Base-by-base conservation (phyloP, 2,113 vertebrate species). In the Oceanites oceanicus region DNA sequence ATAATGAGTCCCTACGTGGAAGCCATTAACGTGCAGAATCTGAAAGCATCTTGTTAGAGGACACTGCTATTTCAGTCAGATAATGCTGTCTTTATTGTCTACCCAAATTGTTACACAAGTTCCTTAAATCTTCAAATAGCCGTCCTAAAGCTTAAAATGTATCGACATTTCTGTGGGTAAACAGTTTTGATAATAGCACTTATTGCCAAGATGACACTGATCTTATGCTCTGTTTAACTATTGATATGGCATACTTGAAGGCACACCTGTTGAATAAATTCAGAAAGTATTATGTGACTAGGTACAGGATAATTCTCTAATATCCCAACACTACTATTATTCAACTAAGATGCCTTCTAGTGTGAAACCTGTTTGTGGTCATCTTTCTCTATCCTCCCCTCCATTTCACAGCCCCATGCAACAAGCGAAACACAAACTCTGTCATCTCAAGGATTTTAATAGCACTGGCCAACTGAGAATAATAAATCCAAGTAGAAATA, bases 381-480 rank as follows among this genome's bases (percentile, higher is more conserved):
- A 80, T 45, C 63, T 8, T 67, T 68, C 38, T 83, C 32, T 19
- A 9, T 23, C 38, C 38, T 87, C 19, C 66, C 56, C 74, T 91
- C 53, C 58, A 50, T 55, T 59, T 73, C 36, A 83, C 52, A 82
- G 22, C 20, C 49, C 56, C 59, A 80, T 6, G 25, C 45, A 95
- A 91, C 47, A 91, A 92, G 86, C 15, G 75, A 86, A 92, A 92
- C 52, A 3, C 81, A 95, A 90, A 63, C 34, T 66, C 34, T 20
- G 7, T 89, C 38, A 91, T 91, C 50, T 85, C 77, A 90, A 95
- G 13, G 70, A 85, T 58, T 97, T 96, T 97, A 97, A 96, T 96
- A 91, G 83, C 71, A 96, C 82, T 92, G 92, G 78, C 76, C 85
- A 71, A 90, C 45, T 79, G 21, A 65, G 45, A 90, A 84, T 45